Evolutionary conservation across 2,797 vertebrate species (phyloP).

Genomic region (Tokudaia tokunoshimensis): DNA sequence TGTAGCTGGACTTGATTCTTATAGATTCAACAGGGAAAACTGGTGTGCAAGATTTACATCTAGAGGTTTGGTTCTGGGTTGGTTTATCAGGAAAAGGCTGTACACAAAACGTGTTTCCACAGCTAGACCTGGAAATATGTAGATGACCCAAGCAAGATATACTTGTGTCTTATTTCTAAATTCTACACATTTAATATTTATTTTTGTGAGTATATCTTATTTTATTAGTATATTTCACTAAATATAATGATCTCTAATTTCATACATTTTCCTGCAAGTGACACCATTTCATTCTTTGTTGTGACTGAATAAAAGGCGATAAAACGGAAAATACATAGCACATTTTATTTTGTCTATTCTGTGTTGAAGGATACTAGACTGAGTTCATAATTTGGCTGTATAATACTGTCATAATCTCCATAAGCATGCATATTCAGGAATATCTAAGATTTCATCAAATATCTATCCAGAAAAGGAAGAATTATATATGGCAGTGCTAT

Average conservation of each 20-base stretch:
- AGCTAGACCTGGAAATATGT: not conserved
- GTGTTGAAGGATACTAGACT: not conserved
- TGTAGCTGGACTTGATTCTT: not conserved
- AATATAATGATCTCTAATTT: not conserved
- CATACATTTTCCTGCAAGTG: not conserved
- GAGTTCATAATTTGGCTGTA: not conserved
- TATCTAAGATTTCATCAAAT: not conserved
- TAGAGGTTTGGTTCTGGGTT: not conserved
- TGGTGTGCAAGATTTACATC: not conserved
- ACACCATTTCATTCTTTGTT: not conserved
- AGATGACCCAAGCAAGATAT: not conserved
- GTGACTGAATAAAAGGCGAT: not conserved
- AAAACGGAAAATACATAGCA: not conserved
- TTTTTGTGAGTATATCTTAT: not conserved
- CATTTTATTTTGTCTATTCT: not conserved
- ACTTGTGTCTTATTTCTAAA: not conserved
- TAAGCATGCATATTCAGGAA: not conserved
- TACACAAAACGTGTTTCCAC: not conserved
- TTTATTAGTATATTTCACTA: not conserved
- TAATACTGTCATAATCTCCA: not conserved
- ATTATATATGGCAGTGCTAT: not conserved
- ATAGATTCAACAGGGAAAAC: not conserved
- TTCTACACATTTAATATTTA: not conserved
- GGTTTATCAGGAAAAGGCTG: not conserved
- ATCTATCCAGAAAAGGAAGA: not conserved